Conservation (phyloP, 2,797 vertebrate species). For the Pitangus sulphuratus region DNA sequence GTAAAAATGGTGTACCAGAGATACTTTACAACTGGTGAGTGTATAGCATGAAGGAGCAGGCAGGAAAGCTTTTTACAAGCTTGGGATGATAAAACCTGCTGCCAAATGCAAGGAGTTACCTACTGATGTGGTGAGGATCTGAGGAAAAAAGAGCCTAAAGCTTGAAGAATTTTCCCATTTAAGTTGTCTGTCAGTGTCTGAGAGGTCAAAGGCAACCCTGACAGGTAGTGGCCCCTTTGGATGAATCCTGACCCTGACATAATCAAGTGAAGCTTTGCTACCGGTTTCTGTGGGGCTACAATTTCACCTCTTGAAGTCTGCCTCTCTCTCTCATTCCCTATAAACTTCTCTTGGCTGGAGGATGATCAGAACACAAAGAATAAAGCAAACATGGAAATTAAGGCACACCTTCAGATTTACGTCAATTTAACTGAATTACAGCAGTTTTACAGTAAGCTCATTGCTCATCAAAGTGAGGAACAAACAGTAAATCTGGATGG, state of each 20-base stretch:
- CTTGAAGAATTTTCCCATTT: neutral
- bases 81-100: neutral
- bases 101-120: neutral
- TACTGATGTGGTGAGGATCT: neutral
- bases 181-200: neutral
- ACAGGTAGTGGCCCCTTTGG: neutral
- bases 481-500: neutral
- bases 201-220: neutral
- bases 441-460: neutral
- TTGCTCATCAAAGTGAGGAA: conserved; percentile 7
- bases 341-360: neutral
- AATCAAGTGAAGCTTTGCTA: neutral
- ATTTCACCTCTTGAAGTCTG: neutral
- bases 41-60: neutral
- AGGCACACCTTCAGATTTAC: neutral
- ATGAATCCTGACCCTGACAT: neutral
- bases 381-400: conserved; percentile 4
- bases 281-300: neutral
- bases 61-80: neutral
- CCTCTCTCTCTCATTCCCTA: neutral
- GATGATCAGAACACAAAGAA: neutral
- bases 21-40: neutral
- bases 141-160: neutral
- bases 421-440: conserved; percentile 7
- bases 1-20: neutral